phyloP scores from a whole-genome alignment of 2,797 vertebrate genomes.

The Schizopygopsis malacanthus region DNA sequence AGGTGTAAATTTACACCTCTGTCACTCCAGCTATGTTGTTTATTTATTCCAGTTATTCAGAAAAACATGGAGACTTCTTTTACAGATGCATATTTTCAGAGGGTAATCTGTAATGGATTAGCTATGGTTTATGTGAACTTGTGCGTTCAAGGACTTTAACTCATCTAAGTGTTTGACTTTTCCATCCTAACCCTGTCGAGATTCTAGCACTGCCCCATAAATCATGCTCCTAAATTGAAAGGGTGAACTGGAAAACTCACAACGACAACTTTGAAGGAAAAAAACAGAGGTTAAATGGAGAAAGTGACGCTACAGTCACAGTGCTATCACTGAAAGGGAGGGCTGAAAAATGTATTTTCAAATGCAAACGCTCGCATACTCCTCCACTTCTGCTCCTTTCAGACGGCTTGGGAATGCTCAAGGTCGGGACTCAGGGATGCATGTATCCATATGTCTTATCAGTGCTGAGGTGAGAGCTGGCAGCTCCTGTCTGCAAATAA shows the following conservation, averaged over 20 bases:
- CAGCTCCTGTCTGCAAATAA: constrained; percentile 50
- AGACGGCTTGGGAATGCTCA: constrained; percentile 49
- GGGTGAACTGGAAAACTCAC: constrained; percentile 44
- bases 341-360: constrained; percentile 45
- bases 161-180: constrained; percentile 43
- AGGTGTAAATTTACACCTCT: constrained; percentile 36
- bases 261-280: constrained; percentile 13
- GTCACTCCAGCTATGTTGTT: constrained; percentile 28
- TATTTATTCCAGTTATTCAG: constrained; percentile 46
- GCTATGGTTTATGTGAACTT: constrained; percentile 45
- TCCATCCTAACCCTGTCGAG: constrained; percentile 21
- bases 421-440: constrained; percentile 50
- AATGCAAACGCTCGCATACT: constrained; percentile 30
- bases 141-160: constrained; percentile 36
- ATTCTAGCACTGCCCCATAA: constrained; percentile 39
- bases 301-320: constrained; percentile 40
- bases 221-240: constrained; percentile 51
- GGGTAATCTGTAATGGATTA: constrained; percentile 52
- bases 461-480: constrained; percentile 20
- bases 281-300: constrained; percentile 35
- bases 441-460: constrained; percentile 59
- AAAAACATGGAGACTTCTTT: constrained; percentile 32
- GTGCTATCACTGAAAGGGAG: constrained; percentile 36
- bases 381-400: constrained; percentile 17
- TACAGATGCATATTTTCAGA: constrained; percentile 43